phyloP scores from a whole-genome alignment of 2,888 invertebrate genomes.

The Pterostichus niger region DNA sequence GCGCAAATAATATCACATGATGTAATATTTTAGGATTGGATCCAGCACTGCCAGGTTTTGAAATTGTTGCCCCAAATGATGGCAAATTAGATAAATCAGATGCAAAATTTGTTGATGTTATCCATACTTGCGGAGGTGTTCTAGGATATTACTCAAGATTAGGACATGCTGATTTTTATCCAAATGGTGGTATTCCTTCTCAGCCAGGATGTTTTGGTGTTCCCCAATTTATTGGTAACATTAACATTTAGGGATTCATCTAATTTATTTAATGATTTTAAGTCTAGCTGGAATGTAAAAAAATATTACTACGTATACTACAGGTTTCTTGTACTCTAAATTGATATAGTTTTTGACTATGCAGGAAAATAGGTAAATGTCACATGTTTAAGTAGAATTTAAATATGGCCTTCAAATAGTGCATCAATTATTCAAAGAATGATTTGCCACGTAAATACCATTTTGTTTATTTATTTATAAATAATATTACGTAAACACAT shows the following conservation, averaged over 20 bases:
- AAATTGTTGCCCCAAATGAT: conserved; percentile 72
- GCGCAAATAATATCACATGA: not conserved
- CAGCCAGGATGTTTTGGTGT: conserved; percentile 84
- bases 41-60: conserved; percentile 85
- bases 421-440: not conserved
- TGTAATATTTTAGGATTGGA: conserved; percentile 77
- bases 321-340: too few species aligned
- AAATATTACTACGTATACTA: too few species aligned
- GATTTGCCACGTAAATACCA: not conserved
- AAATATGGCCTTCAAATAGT: not conserved
- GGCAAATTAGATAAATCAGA: conserved; percentile 82
- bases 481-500: not conserved
- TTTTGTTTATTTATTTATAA: too few species aligned
- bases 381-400: too few species aligned
- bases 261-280: too few species aligned
- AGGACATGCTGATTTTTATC: conserved; percentile 88
- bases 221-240: conserved; percentile 74
- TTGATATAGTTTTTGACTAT: too few species aligned
- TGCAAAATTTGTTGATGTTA: conserved; percentile 86
- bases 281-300: not conserved
- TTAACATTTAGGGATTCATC: too few species aligned
- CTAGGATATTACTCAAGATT: conserved; percentile 81
- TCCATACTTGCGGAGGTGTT: conserved; percentile 85
- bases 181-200: conserved; percentile 83
- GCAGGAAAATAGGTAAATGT: too few species aligned